A percentile compares a stretch with the other conserved stretches of the same genome.
These are phyloP conservation scores for Piaya cayana DNA, from an alignment of 2,113 vertebrate genomes.

Conservation along the genomic window DNA sequence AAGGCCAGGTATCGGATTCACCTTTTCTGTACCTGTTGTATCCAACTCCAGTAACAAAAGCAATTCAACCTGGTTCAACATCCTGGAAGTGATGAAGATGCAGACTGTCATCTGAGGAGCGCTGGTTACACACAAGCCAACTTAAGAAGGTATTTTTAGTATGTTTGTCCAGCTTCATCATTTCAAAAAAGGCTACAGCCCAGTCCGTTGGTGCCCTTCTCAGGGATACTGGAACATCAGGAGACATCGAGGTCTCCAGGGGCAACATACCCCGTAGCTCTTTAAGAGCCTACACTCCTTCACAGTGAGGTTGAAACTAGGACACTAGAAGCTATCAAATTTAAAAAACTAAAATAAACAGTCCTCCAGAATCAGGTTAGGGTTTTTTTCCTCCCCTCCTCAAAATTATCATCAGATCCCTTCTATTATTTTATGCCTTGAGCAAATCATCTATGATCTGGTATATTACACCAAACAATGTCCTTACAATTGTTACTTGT, in stretches of 20 bases:
- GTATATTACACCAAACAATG: background rate
- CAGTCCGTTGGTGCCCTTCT: background rate
- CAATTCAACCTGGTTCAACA: background rate
- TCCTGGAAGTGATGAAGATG: slow-evolving; percentile 37
- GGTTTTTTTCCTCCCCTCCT: background rate
- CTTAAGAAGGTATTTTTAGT: slow-evolving; percentile 20
- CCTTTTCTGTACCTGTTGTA: background rate
- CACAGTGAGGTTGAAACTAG: background rate
- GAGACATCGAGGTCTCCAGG: background rate
- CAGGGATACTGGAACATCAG: background rate
- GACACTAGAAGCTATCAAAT: background rate
- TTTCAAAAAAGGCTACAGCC: background rate
- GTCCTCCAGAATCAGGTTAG: background rate
- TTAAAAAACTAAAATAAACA: background rate
- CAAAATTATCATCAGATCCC: background rate
- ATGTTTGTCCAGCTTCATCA: background rate
- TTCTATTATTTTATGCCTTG: background rate
- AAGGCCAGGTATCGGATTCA: background rate
- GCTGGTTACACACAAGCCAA: background rate
- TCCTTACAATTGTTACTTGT: background rate
- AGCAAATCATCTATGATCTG: slow-evolving; percentile 12
- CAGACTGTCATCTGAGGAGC: background rate
- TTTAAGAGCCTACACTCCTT: background rate
- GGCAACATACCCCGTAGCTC: background rate
- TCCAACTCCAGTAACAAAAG: background rate